Percentiles rank a stretch among this genome's conserved stretches.
Evolutionary conservation across 2,888 invertebrate species (phyloP).

Genomic region (Dryocosmus kuriphilus): DNA sequence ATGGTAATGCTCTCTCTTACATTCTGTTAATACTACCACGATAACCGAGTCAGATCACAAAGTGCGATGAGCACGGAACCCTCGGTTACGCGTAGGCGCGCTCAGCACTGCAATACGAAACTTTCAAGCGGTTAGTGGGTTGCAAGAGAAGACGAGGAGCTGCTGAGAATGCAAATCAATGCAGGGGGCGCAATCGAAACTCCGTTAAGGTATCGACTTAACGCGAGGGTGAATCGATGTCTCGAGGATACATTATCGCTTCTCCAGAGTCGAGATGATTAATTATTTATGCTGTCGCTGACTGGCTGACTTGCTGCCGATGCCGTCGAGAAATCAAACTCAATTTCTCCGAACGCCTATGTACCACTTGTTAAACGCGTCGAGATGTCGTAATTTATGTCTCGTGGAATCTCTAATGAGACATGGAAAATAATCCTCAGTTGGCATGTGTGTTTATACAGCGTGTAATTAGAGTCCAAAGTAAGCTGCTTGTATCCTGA

Average conservation of each 20-base stretch:
- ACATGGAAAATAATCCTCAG: conserved; percentile 34
- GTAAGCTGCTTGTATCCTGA: conserved; percentile 23
- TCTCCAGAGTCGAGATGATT: conserved; percentile 21
- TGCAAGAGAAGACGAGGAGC: conserved; percentile 27
- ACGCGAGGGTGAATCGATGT: conserved; percentile 35
- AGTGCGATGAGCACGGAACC: conserved; percentile 39
- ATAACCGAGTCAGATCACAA: conserved; percentile 36
- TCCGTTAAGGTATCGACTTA: conserved; percentile 26
- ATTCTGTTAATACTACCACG: conserved; percentile 34
- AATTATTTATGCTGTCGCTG: conserved; percentile 27
- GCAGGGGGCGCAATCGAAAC: conserved; percentile 33
- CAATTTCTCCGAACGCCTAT: conserved; percentile 35
- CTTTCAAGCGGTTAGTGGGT: conserved; percentile 39
- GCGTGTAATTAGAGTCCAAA: conserved; percentile 32
- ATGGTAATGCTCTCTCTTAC: conserved; percentile 38
- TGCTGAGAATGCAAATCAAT: conserved; percentile 37
- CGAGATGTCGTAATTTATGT: conserved; percentile 38
- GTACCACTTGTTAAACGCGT: conserved; percentile 34
- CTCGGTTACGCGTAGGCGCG: conserved; percentile 37
- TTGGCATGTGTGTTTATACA: conserved; percentile 29
- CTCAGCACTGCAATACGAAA: conserved; percentile 21
- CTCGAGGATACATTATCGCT: conserved; percentile 19
- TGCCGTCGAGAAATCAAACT: conserved; percentile 27
- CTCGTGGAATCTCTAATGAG: conserved; percentile 37
- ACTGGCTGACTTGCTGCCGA: too few species aligned